Evolutionary conservation across 2,888 invertebrate genomes (phyloP).

Genomic region (Amphipyra berbera): DNA sequence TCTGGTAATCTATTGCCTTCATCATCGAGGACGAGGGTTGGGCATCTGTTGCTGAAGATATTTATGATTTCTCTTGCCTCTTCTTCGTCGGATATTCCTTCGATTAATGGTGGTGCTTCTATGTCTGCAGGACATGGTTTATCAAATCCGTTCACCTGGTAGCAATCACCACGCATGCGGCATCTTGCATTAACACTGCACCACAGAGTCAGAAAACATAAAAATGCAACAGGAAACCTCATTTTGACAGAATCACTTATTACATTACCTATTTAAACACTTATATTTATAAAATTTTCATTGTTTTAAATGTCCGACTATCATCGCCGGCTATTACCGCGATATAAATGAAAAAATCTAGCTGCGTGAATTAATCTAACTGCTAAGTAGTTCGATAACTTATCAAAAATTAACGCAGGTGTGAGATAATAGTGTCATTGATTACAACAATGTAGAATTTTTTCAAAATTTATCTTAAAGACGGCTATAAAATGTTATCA

Average conservation of each 20-base stretch:
- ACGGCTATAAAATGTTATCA: conserved; percentile 45
- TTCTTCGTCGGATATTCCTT: conserved; percentile 69
- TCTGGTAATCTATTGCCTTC: conserved; percentile 70
- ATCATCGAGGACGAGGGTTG: conserved; percentile 85
- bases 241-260: conserved; percentile 56
- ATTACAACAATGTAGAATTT: conserved; percentile 45
- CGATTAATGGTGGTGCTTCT: conserved; percentile 65
- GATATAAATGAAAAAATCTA: conserved; percentile 54
- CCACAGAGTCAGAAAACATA: conserved; percentile 67
- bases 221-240: conserved; percentile 59
- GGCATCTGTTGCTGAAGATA: conserved; percentile 90
- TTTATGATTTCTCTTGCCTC: conserved; percentile 73
- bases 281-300: conserved; percentile 28
- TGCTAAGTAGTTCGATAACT: conserved; percentile 68
- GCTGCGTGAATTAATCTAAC: conserved; percentile 58
- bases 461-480: conserved; percentile 36
- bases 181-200: conserved; percentile 71
- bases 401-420: conserved; percentile 81
- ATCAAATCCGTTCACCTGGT: conserved; percentile 61
- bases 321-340: conserved; percentile 22
- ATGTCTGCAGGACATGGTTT: conserved; percentile 72
- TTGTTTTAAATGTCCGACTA: conserved; percentile 19
- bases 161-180: conserved; percentile 75
- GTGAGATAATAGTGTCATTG: conserved; percentile 68
- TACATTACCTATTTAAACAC: conserved; percentile 2